Base-by-base conservation (phyloP, 2,113 vertebrate species). In the Colossoma macropomum region DNA sequence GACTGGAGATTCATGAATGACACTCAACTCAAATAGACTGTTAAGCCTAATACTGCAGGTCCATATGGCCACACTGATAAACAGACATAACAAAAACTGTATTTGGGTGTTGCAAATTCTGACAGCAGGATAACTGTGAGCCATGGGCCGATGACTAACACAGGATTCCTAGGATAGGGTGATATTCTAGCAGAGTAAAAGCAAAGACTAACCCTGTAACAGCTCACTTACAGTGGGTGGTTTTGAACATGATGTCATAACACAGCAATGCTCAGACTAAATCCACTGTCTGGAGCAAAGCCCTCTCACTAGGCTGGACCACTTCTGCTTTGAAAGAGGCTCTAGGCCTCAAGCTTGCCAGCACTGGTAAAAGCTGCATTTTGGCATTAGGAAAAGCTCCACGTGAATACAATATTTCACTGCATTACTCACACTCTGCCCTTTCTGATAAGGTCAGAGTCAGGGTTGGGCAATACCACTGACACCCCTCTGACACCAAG, bases 271-370 rank as follows among this genome's bases (percentile, higher is more conserved):
- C 32, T 28, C 34, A 30, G 30, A 19, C 30, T 60, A 62, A 75
- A 84, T 62, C 34, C 62, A 21, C 38, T 7, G 75, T 79, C 77
- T 79, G 77, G 70, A 69, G 27, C 71, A 54, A 17, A 34, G 19
- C 25, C 69, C 63, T 34, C 28, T 41, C 17, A 7, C 3, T 65
- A 23, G 30, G 48, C 19, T 60, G 62, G 41, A 63, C 50, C 69
- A 21, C 25, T 45, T 28, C 27, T 4, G 59, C 70, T 13, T 30
- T 95, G 93, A 63, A 25, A 48, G 4, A 69, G 66, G 63, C 63
- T 32, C 15, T 3, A 4, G 3, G 34, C 34, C 3, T 38, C n/a
- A n/a, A n/a, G n/a, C n/a, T n/a, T n/a, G n/a, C n/a, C n/a, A n/a
- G n/a, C n/a, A n/a, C n/a, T n/a, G n/a, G n/a, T n/a, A n/a, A 7